Base-by-base conservation (phyloP, 2,797 vertebrate species). In the Crenuchus spilurus region DNA sequence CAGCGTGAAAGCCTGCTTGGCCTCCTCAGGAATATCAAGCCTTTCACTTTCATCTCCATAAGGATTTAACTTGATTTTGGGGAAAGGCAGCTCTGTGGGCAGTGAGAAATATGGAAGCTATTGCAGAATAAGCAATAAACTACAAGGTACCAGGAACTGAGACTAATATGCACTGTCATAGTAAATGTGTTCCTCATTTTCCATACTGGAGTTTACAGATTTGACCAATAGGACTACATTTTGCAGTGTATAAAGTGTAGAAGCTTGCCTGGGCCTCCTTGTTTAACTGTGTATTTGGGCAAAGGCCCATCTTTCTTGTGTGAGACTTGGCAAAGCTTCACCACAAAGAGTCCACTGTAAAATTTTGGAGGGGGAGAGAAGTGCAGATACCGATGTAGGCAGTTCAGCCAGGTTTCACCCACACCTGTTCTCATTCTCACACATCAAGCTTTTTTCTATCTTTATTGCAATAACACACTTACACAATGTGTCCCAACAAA, bases 381-480 rank as follows among this genome's bases (percentile, higher is more conserved):
- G 37, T 48, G 52, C 24, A 67, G 49, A 62, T 31, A 66, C 74
- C 37, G 24, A 10, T 13, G 52, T 6, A 4, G 4, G 9, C 39
- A 49, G 66, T 51, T 42, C 44, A 41, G 73, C 35, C 68, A 79
- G 70, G 20, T 42, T 71, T 64, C 64, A 30, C 39, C 65, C 68
- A 54, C 71, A 78, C 62, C 72, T 78, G 49, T 42, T 75, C 35
- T 55, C 1, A 24, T 44, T 69, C 60, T 63, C 46, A 37, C 46
- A 77, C 2, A 31, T 52, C n/a, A 24, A 42, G 18, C 13, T 55
- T 67, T 61, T 35, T 67, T 71, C 51, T 22, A 35, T 65, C 31
- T 64, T 55, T 44, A 52, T 48, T 49, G 49, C 24, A 80, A 69
- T 62, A 75, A 80, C 16, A 20, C 3, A 24, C 66, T 79, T 62